Base-by-base conservation (phyloP, 2,797 vertebrate genomes). In the Harpagifer antarcticus region DNA sequence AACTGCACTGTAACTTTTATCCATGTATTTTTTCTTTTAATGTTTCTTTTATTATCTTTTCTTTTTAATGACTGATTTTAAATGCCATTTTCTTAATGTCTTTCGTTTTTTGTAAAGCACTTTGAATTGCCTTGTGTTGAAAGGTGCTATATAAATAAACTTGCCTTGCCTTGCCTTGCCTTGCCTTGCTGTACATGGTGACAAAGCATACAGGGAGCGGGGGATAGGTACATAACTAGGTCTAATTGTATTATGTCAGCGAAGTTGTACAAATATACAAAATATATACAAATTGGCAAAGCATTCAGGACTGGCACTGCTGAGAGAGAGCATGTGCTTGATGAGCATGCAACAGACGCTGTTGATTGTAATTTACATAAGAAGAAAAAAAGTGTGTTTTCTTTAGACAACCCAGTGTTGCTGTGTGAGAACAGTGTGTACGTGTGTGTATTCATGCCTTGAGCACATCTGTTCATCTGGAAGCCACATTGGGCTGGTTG, bases 391-490 rank as follows among this genome's bases (percentile, higher is more conserved):
- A 59, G 50, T 70, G 19, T 40, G 53, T 70, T 74, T 27, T 59
- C 64, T 72, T 79, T 57, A 83, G 50, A 72, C 72, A 63, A 63
- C 70, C 67, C 59, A 43, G 42, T 80, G 44, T 67, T 49, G 64
- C 23, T 54, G 40, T 58, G 54, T n/a, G 52, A 15, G 54, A 65
- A 15, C 33, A 47, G n/a, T 54, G 33, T 23, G 50, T 0, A 37
- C 23, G 33, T 45, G 42, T 1, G 40, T 65, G 54, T 58, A 67
- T 55, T 47, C 37, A 40, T 67, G 47, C 11, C 14, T 66, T 72
- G 64, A 79, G 33, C 57, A 83, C 78, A 85, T 86, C 61, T 81
- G 74, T 49, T 81, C 87, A 83, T 91, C 86, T 91, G 89, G 82
- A 74, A 48, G 74, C 76, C 85, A 85, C 65, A 72, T 76, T 85